phyloP scores from a whole-genome alignment of 2,888 invertebrate genomes.

The Exocentrus adspersus region DNA sequence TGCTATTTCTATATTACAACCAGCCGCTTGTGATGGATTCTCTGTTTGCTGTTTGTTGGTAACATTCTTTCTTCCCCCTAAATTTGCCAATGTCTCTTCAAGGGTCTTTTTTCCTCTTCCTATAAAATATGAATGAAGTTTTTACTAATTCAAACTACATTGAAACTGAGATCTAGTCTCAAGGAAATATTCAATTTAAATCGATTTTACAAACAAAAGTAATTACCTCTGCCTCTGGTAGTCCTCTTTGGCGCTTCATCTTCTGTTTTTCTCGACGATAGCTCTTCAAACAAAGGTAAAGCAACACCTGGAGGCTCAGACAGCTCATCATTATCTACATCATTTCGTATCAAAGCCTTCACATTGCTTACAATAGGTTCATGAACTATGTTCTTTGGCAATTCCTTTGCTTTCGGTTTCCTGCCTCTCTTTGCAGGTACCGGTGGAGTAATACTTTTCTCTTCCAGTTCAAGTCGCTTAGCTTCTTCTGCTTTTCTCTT shows the following conservation, averaged over 20 bases:
- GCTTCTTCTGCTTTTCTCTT: slow-evolving; percentile 67
- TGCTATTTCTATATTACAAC: slow-evolving; percentile 59
- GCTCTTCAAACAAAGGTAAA: slow-evolving; percentile 56
- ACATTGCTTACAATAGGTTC: slow-evolving; percentile 51
- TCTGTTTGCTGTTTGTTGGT: slow-evolving; percentile 16
- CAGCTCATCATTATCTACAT: slow-evolving; percentile 55
- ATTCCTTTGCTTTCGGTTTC: slow-evolving; percentile 49
- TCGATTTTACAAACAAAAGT: not conserved
- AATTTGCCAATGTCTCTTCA: slow-evolving; percentile 64
- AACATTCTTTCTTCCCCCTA: slow-evolving; percentile 62
- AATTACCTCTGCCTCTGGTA: slow-evolving; percentile 61
- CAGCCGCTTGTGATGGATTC: slow-evolving; percentile 27
- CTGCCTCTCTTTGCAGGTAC: slow-evolving; percentile 43
- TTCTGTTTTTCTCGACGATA: slow-evolving; percentile 48
- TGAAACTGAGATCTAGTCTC: not conserved
- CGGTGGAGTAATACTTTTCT: not conserved
- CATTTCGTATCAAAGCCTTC: slow-evolving; percentile 47
- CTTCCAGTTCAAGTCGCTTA: not conserved
- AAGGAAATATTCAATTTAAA: not conserved
- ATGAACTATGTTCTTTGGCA: slow-evolving; percentile 32
- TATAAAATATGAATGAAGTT: too few relatives aligned
- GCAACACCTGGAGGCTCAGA: slow-evolving; percentile 59
- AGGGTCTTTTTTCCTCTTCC: slow-evolving; percentile 60
- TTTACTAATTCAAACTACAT: too few relatives aligned
- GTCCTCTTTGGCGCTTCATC: slow-evolving; percentile 59